Percentiles rank a stretch among this genome's conserved stretches.
Evolutionary conservation across 2,888 invertebrate species (phyloP).

Genomic region (Disparrhopalites patrizii): DNA sequence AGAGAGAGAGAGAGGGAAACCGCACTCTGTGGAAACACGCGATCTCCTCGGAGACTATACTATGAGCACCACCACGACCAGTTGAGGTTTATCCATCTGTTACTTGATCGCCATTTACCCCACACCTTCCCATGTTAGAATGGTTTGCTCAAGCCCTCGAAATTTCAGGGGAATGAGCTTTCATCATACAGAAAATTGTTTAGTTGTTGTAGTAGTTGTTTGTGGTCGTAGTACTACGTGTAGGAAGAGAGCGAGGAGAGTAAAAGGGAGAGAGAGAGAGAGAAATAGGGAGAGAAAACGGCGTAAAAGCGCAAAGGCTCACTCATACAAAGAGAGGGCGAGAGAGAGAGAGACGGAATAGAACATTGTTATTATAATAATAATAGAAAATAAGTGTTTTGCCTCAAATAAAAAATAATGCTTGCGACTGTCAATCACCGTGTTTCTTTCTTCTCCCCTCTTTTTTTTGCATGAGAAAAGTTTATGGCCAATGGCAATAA

Average conservation of each 20-base stretch:
- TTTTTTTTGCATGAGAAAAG: constrained; percentile 30
- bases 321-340: no score
- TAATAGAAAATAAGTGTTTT: constrained; percentile 31
- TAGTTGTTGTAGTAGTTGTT: background rate
- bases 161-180: no score
- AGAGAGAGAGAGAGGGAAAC: background rate
- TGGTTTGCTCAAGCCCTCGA: no score
- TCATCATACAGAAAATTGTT: no score
- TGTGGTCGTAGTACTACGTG: background rate
- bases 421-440: constrained; percentile 30
- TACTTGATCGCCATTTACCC: no score
- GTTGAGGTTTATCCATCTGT: no score
- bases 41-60: no score
- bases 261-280: background rate
- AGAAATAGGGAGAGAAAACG: background rate
- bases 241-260: background rate
- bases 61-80: no score
- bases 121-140: no score
- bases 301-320: background rate
- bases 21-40: no score
- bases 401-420: constrained; percentile 9
- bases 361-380: constrained; percentile 31
- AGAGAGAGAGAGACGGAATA: background rate
- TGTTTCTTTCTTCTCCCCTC: no score
- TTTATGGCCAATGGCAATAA: constrained; percentile 28